Evolutionary conservation across 1,140 invertebrate species (phyloP), one percentile per base, ranked within the genome.

Genomic region (Ctenoplectra terminalis): DNA sequence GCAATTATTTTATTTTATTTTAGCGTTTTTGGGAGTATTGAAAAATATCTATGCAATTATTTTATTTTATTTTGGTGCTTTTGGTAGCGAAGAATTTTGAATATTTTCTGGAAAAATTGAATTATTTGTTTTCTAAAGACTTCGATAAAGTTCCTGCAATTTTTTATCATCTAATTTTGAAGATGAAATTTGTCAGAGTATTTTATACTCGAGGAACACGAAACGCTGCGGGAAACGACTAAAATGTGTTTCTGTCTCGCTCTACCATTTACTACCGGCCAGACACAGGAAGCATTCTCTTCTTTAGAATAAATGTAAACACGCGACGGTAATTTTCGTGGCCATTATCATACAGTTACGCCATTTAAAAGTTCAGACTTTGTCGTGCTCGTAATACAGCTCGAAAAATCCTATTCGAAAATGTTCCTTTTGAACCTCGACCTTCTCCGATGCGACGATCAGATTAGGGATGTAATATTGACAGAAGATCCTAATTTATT

Each of bases 271-370:
- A 6, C 40, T 56, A 7, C 23, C 58, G 20, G 5, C 3, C 71
- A 11, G 7, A 17, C 43, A 23, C 58, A 74, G 72, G 72, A 74
- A 74, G 46, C 23, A 48, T 31, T 63, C 40, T 63, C 46, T 34
- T 66, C 34, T 52, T 46, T 20, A 9, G 48, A 15, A 26, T 67
- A 71, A 29, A 69, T 43, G n/a, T 37, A 61, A 75, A 84, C 46
- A 46, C 37, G 61, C 71, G 50, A 83, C 23, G 40, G 34, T 64
- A 72, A 67, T 83, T 56, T 81, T 60, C 26, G 56, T 48, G 29
- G 8, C 17, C 29, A 74, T 63, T 74, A 74, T 74, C 43, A 50
- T 74, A 50, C 72, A 26, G 40, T 61, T 74, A 50, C 20, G 58
- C 23, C 31, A 13, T 74, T 73, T 74, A 48, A 5, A 37, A 50